These are phyloP conservation scores for Calidris pugnax DNA, from an alignment of 2,113 vertebrate species.

Conservation along the genomic window DNA sequence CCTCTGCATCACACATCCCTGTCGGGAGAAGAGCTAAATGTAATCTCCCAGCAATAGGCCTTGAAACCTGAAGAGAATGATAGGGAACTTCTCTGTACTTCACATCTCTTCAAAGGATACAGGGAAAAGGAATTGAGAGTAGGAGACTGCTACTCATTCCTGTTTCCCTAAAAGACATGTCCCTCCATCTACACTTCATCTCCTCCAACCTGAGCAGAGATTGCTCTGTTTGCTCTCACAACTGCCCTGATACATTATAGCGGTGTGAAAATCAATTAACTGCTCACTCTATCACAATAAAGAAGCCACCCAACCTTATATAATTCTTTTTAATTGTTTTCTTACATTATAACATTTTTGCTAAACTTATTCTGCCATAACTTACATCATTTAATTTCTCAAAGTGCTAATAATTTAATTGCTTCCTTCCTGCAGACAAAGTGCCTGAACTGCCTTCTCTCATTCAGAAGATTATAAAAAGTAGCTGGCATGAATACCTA, in stretches of 20 bases:
- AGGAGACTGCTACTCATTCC: not conserved
- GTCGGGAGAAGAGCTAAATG: rapidly evolving
- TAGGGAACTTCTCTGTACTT: not conserved
- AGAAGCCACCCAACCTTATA: conserved; percentile 73
- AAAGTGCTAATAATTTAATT: conserved; percentile 84
- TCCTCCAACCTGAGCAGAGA: not conserved
- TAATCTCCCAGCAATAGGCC: not conserved
- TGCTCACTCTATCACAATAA: conserved; percentile 76
- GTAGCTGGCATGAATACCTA: conserved; percentile 70
- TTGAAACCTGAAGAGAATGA: not conserved
- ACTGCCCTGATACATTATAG: conserved; percentile 60
- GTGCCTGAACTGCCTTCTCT: conserved; percentile 61
- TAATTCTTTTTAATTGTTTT: conserved; percentile 86
- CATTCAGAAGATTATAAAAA: conserved; percentile 61
- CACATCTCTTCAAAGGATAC: not conserved
- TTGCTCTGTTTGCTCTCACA: not conserved
- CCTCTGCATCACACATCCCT: not conserved
- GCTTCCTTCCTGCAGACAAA: conserved; percentile 82
- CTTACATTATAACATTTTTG: conserved; percentile 76
- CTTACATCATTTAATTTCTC: conserved; percentile 81
- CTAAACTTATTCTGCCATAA: conserved; percentile 78
- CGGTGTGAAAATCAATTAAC: conserved; percentile 79
- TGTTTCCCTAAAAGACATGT: not conserved
- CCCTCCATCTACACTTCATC: not conserved
- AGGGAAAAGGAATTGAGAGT: not conserved